A percentile compares a stretch with the other conserved stretches of the same genome.
Conservation (phyloP, 1,140 invertebrate genomes). For the Drosophila repletoides region DNA sequence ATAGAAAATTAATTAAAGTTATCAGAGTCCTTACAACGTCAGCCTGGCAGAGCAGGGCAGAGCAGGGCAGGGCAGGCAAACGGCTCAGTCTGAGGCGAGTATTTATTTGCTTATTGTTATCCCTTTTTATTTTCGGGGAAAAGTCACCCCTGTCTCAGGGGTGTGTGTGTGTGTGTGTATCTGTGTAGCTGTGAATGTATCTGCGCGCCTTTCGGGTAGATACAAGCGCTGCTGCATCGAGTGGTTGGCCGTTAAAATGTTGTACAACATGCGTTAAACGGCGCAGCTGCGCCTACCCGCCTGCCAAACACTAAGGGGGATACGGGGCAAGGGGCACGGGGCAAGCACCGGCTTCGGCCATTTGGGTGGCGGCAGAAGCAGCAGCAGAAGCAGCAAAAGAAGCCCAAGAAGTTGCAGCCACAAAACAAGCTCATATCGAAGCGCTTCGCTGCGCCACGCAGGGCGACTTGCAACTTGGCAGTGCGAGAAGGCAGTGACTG, state of each 20-base stretch:
- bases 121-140: conserved; percentile 47
- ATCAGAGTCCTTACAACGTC: conserved; percentile 26
- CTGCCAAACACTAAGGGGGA: background rate
- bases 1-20: conserved; percentile 63
- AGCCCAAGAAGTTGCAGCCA: conserved; percentile 51
- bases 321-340: too few relatives aligned
- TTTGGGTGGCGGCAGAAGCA: conserved; percentile 38
- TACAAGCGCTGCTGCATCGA: conserved; percentile 47
- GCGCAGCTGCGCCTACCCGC: conserved; percentile 50
- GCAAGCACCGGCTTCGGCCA: too few relatives aligned
- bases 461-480: background rate
- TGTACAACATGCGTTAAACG: conserved; percentile 57
- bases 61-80: too few relatives aligned
- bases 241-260: conserved; percentile 61
- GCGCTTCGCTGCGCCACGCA: conserved; percentile 12
- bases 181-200: conserved; percentile 23
- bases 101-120: conserved; percentile 45
- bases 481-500: background rate
- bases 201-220: conserved; percentile 51
- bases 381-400: conserved; percentile 14
- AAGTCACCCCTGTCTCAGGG: conserved; percentile 44
- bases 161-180: conserved; percentile 18
- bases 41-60: background rate
- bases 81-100: conserved; percentile 10
- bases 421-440: conserved; percentile 5